Base-by-base conservation (phyloP, 1,140 invertebrate species). In the Meloidogyne chitwoodi region DNA sequence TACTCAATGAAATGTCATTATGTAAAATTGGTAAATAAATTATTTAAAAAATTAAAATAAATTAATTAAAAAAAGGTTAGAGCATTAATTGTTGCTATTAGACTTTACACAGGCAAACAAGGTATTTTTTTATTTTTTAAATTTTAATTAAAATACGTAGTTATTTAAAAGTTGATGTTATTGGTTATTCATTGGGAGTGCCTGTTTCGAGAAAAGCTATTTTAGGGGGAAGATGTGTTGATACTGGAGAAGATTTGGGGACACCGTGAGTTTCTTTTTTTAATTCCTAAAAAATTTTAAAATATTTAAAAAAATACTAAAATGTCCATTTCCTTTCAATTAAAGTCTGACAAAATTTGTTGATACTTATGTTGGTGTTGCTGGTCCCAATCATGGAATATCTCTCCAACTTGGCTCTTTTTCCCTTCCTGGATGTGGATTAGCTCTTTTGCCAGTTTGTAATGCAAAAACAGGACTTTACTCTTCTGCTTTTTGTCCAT, bases 361-460 rank as follows among this genome's bases (percentile, higher is more conserved):
- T 62, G 84, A 86, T 73, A 86, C 84, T 0, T 86, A 78, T 65
- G 79, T 86, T 29, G 84, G 85, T 8, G 83, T 86, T 22, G 84
- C 84, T 10, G 84, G 84, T 0, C 84, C 84, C 24, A 86, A 86
- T 77, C 84, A 84, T 64, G 84, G 84, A 64, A 86, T 88, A 22
- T 29, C 81, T 14, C 79, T 86, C 6, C 44, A 70, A 38, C 3
- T 76, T 19, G 84, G 81, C 4, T 83, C 77, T 22, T 72, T 85
- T 38, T 80, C 79, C 27, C 63, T 86, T 26, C 84, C 84, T 19
- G 84, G 83, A 26, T 86, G 84, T 74, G 77, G 85, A 29, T 83
- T 86, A 65, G 81, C 79, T 29, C 66, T 84, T 19, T n/a, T 80
- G 41, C 79, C 85, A 1, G 79, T 86, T 14, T 86, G 84, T 74